Evolutionary conservation across 1,140 invertebrate species (phyloP).

Genomic region (Pinna nobilis): DNA sequence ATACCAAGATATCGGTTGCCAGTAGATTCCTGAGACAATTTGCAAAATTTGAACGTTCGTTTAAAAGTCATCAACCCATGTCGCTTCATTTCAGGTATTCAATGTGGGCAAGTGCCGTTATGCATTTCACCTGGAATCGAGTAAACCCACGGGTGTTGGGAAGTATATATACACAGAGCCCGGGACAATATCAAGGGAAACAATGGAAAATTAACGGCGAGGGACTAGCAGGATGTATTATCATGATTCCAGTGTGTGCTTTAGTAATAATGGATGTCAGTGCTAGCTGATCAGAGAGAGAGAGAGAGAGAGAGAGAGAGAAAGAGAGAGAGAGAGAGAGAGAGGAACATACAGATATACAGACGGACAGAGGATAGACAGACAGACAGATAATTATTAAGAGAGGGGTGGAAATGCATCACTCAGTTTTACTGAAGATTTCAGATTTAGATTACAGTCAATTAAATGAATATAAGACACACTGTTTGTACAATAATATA

Average conservation of each 20-base stretch:
- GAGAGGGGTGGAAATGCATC: no score
- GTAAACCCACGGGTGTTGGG: constrained; percentile 50
- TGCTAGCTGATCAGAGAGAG: no score
- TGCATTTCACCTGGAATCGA: constrained; percentile 54
- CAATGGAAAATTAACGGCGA: constrained; percentile 62
- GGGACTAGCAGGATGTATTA: constrained; percentile 51
- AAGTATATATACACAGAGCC: constrained; percentile 55
- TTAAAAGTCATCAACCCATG: no score
- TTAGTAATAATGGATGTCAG: constrained; percentile 5
- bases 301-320: no score
- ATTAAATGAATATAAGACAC: no score
- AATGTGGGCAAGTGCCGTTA: constrained; percentile 42
- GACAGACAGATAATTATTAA: no score
- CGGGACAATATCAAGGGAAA: constrained; percentile 44
- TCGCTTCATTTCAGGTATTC: constrained; percentile 49
- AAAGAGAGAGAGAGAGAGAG: no score
- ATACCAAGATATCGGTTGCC: background rate
- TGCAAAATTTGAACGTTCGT: background rate
- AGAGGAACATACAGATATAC: background rate
- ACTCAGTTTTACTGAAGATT: no score
- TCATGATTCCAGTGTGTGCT: constrained; percentile 42
- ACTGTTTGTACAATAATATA: no score
- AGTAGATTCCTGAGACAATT: background rate
- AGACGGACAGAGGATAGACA: no score
- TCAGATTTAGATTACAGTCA: no score